These are phyloP conservation scores for Gobionotothen gibberifrons DNA, from an alignment of 2,797 vertebrate species.

Conservation along the genomic window DNA sequence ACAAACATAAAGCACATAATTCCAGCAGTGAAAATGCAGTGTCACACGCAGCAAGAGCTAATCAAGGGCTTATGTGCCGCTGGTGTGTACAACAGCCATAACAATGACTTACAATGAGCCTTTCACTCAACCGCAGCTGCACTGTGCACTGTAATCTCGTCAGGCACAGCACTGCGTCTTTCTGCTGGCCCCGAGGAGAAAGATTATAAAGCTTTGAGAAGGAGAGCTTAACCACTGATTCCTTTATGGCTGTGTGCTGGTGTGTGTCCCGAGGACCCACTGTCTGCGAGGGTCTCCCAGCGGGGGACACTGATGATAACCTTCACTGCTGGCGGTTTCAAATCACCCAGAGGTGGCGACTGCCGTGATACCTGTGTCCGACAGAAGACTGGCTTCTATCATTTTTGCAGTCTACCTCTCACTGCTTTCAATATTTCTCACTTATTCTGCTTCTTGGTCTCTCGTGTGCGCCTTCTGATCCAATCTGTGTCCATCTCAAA, in stretches of 20 bases:
- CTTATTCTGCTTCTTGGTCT: constrained; percentile 23
- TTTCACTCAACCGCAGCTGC: constrained; percentile 69
- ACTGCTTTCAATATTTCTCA: constrained; percentile 22
- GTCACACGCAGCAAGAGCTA: constrained; percentile 69
- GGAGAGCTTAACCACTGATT: constrained; percentile 65
- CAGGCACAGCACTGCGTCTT: constrained; percentile 71
- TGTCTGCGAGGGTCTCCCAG: constrained; percentile 28
- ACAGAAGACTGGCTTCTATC: constrained; percentile 12
- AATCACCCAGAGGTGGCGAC: constrained; percentile 24
- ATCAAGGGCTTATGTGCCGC: constrained; percentile 73
- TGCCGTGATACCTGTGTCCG: constrained; percentile 23
- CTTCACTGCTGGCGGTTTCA: constrained; percentile 37
- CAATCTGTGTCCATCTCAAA: constrained; percentile 45
- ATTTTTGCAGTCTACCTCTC: neutral
- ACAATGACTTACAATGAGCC: constrained; percentile 76
- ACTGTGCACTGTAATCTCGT: constrained; percentile 72
- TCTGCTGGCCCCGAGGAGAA: constrained; percentile 65
- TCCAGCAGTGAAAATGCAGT: constrained; percentile 63
- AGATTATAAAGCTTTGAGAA: constrained; percentile 73
- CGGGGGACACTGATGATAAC: constrained; percentile 42
- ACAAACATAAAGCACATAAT: constrained; percentile 62
- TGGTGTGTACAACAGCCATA: constrained; percentile 74
- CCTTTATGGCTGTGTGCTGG: constrained; percentile 44
- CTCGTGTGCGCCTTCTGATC: constrained; percentile 24
- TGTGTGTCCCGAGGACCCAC: constrained; percentile 24